phyloP scores from a whole-genome alignment of 2,888 invertebrate genomes.

The Conomelus anceps region DNA sequence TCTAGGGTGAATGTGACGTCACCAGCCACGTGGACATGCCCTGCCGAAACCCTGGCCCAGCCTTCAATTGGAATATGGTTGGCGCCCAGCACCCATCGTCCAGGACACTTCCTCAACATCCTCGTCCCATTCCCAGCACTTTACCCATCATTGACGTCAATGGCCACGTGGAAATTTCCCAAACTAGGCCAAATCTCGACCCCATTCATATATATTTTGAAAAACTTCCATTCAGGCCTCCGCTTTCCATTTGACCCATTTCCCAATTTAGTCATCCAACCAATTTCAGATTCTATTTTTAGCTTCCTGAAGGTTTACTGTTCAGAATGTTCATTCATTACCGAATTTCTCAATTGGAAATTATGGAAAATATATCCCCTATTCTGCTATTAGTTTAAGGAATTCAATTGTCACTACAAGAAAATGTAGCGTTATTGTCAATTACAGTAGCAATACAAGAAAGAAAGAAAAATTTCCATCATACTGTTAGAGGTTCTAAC shows the following conservation, averaged over 20 bases:
- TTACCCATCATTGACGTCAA: constrained; percentile 3
- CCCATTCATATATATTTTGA: constrained; percentile 1
- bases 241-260: background rate
- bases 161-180: constrained; percentile 1
- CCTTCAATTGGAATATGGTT: background rate
- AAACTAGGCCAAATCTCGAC: constrained; percentile 3
- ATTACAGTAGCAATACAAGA: too few relatives aligned
- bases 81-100: background rate
- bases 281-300: background rate
- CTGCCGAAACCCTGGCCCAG: background rate
- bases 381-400: too few relatives aligned
- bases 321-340: background rate
- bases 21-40: background rate
- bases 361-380: too few relatives aligned
- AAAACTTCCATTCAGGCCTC: background rate
- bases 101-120: too few relatives aligned
- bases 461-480: too few relatives aligned
- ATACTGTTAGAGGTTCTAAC: too few relatives aligned
- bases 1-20: background rate
- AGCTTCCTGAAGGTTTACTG: background rate
- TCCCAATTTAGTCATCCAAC: background rate
- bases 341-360: background rate
- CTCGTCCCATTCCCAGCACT: background rate
- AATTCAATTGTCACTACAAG: too few relatives aligned
- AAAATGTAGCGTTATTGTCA: too few relatives aligned